Evolutionary conservation across 2,888 invertebrate genomes (phyloP), one percentile per base, ranked within the genome.

Genomic region (Tachina grossa): DNA sequence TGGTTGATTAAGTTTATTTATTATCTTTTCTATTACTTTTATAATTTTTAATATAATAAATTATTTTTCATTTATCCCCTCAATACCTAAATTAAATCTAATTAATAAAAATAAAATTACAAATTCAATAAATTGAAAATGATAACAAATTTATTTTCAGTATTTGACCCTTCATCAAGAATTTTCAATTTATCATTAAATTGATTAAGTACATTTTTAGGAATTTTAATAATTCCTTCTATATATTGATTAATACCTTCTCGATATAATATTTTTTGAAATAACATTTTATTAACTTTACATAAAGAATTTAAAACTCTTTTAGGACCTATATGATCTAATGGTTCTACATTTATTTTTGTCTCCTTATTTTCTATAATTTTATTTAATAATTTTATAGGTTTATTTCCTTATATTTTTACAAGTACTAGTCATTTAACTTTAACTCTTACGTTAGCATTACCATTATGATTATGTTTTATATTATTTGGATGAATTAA

Each of bases 91-190:
- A 89, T 91, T 88, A 83, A 89, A 88, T 87, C 89, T 90, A 90
- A 90, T 88, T 86, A 86, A 85, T 69, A 88, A 19, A 59, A 72
- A 16, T 14, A 11, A 41, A 84, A 22, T 2, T 61, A 51, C 1
- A 87, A 87, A 90, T 88, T 90, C 91, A 82, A 79, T 93, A 74
- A 91, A 89, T 88, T 95, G 94, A 95, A 94, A 94, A 95, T 95
- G 94, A 95, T 95, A 95, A 94, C 93, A 90, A 95, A 95, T 88
- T 92, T 95, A 93, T 95, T 95, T 92, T 94, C 94, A 87, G 94
- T 95, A 89, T 95, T 96, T 94, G 95, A 95, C 77, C 95, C 95
- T 0, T 92, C 94, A 41, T 93, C 94, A 76, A 94, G 93, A 87
- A 91, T 93, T 89, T 92, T 93, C 88, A 93, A 93, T 87, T 79